Percentiles rank a stretch among this genome's conserved stretches.
Evolutionary conservation across 2,113 vertebrate species (phyloP).

Genomic region (Dicerorhinus sumatrensis): DNA sequence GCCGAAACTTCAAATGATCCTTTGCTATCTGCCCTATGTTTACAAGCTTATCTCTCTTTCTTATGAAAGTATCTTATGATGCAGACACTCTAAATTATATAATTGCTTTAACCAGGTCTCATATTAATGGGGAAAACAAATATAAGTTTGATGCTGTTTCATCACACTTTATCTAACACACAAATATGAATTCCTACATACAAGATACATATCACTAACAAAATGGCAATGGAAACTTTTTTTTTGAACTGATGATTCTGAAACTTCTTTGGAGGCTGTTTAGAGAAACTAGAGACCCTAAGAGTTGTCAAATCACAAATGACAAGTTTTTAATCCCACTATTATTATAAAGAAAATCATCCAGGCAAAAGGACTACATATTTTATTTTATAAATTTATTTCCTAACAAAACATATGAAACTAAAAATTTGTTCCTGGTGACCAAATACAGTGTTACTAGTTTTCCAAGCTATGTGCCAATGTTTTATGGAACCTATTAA

Average conservation of each 20-base stretch:
- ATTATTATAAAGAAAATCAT: conserved; percentile 32
- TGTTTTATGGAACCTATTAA: background rate
- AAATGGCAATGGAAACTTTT: background rate
- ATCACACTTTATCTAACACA: background rate
- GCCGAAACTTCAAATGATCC: background rate
- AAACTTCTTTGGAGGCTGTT: conserved; percentile 10
- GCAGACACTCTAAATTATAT: background rate
- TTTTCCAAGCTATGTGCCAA: background rate
- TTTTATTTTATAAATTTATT: conserved; percentile 42
- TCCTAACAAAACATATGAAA: conserved; percentile 5
- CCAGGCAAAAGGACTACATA: background rate
- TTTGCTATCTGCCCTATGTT: background rate
- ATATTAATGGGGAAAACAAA: background rate
- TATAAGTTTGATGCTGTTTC: background rate
- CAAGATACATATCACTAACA: background rate
- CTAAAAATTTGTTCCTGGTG: background rate
- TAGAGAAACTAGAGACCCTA: background rate
- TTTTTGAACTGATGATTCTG: background rate
- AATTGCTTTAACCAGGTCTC: background rate
- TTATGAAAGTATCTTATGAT: background rate
- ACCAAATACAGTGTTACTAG: background rate
- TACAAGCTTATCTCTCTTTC: background rate
- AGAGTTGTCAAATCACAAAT: background rate
- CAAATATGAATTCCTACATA: background rate
- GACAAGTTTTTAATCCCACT: background rate